Conservation (phyloP, 92 coral and sea anemone genomes). For the Montipora capitata region DNA sequence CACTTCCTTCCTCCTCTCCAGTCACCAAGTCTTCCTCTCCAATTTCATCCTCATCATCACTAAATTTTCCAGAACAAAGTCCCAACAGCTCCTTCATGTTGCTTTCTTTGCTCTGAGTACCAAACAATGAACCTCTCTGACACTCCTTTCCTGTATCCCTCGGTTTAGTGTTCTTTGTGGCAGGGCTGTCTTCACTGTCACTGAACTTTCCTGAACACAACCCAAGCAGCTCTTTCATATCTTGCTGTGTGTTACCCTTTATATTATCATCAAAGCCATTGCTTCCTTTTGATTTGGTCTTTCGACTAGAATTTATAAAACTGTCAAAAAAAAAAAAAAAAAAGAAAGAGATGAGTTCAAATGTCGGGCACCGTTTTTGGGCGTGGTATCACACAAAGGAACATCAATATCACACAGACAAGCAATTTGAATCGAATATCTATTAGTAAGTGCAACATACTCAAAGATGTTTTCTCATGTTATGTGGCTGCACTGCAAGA, state of each 20-base stretch:
- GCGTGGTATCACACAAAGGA: no score
- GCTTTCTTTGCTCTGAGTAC: constrained; percentile 31
- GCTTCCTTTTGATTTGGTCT: constrained; percentile 70
- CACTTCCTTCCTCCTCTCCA: constrained; percentile 6
- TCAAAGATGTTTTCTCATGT: no score
- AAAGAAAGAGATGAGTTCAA: background rate
- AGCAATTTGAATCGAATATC: background rate
- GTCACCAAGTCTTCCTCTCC: background rate
- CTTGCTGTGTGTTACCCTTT: constrained; percentile 39
- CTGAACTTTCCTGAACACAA: constrained; percentile 95
- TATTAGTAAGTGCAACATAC: no score
- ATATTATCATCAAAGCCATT: constrained; percentile 44
- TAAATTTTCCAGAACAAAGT: constrained; percentile 83
- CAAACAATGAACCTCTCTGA: background rate
- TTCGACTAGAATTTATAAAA: constrained; percentile 81
- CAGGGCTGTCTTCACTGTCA: constrained; percentile 43
- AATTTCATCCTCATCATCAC: constrained; percentile 24
- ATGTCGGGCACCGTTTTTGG: background rate
- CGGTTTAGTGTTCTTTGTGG: constrained; percentile 8
- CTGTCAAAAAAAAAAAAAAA: constrained; percentile 28
- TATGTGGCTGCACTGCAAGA: no score
- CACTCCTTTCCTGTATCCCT: background rate
- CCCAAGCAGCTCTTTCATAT: constrained; percentile 92
- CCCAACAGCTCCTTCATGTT: constrained; percentile 86
- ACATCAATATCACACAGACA: no score